A percentile compares a stretch with the other conserved stretches of the same genome.
phyloP scores from a whole-genome alignment of 2,113 vertebrate species.

The Oophaga pumilio region DNA sequence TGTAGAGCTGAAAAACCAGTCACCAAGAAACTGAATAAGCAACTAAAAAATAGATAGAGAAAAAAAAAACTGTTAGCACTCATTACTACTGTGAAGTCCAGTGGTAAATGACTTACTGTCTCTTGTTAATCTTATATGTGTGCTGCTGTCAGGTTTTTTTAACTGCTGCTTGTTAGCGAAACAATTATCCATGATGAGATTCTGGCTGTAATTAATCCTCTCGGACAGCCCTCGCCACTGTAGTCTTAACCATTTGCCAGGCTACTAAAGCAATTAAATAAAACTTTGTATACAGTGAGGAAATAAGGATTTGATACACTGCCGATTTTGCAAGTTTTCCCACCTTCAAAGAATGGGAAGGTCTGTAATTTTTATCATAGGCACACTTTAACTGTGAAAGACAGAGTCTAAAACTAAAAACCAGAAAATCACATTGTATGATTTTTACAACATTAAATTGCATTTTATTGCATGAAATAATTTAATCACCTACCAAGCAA shows the following conservation, averaged over 20 bases:
- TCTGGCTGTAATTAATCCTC: slow-evolving; percentile 33
- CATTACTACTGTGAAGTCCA: neutral
- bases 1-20: neutral
- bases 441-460: too few relatives aligned
- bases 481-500: too few relatives aligned
- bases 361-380: too few relatives aligned
- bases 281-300: neutral
- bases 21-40: neutral
- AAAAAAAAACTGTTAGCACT: neutral
- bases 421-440: too few relatives aligned
- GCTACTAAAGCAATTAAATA: slow-evolving; percentile 3
- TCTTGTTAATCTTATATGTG: slow-evolving; percentile 39
- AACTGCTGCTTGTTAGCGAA: slow-evolving; percentile 34
- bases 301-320: neutral
- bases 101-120: neutral
- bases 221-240: slow-evolving; percentile 22
- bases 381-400: too few relatives aligned
- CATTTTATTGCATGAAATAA: too few relatives aligned
- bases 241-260: neutral
- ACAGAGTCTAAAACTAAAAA: too few relatives aligned
- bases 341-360: too few relatives aligned
- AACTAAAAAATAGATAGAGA: neutral
- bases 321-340: too few relatives aligned
- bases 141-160: slow-evolving; percentile 20
- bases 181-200: slow-evolving; percentile 40